Base-by-base conservation (phyloP, 2,113 vertebrate genomes). In the Harpagus bidentatus region DNA sequence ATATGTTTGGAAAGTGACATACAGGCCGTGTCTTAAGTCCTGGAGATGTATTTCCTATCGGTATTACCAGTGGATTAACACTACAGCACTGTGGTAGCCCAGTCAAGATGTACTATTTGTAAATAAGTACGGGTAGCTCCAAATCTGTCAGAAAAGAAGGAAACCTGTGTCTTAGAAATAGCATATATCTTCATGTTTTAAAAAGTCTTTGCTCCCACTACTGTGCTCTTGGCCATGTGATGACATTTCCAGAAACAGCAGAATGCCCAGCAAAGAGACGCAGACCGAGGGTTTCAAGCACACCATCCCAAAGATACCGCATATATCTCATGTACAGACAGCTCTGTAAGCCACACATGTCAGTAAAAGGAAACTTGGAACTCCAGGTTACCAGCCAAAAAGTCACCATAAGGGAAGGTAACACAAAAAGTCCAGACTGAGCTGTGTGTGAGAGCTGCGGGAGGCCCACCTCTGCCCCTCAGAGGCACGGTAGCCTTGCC, bases 401-500 rank as follows among this genome's bases (percentile, higher is more conserved):
- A 61, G 50, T n/a, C 48, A 43, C 21, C 13, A 12, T 34, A 62
- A 61, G 38, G 32, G 38, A 67, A 63, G 34, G 16, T 19, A 31
- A 53, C 22, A 70, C 13, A 42, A 25, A 32, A 86, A 56, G 29
- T 50, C 13, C 34, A 36, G 16, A 16, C 9, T 23, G 48, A 95
- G 36, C 36, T 6, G 1, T 5, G 29, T 20, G 25, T 82, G 43
- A 53, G 28, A 23, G 50, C 47, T 80, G 58, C 2, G 4, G 43
- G 72, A 80, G 10, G 11, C 42, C 15, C 26, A 36, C 23, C 32
- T 69, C 34, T 20, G 66, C 4, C 43, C 31, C 59, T 31, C 38
- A n/a, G 48, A 56, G 26, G 36, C 2, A 2, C 0, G 0, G 6
- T 59, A 67, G 52, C 71, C 38, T 32, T 38, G 47, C 34, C 79